Conservation (phyloP, 2,797 vertebrate species). For the Vipera latastei region DNA sequence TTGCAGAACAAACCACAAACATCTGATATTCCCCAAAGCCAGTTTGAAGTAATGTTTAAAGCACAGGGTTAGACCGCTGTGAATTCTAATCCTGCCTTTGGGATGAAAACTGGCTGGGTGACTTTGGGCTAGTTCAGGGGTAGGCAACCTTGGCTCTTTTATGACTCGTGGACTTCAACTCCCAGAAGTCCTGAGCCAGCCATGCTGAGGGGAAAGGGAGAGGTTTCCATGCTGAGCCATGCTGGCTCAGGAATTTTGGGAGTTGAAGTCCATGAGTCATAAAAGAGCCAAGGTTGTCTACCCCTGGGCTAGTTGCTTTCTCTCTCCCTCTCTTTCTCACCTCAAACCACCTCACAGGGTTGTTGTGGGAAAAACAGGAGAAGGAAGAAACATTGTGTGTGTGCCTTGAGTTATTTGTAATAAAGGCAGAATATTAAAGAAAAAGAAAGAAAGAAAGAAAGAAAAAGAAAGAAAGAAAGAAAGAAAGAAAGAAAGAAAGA, state of each 20-base stretch:
- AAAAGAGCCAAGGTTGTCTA: no score
- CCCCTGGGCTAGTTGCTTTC: background rate
- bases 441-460: no score
- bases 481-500: no score
- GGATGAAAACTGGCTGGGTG: background rate
- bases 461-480: no score
- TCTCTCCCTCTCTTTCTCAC: background rate
- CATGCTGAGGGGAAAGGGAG: no score
- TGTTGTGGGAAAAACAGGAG: background rate
- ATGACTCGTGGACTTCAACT: no score
- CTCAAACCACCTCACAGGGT: background rate
- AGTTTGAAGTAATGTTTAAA: background rate
- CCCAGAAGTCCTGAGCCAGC: no score
- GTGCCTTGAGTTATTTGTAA: background rate
- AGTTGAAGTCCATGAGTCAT: no score
- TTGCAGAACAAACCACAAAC: background rate
- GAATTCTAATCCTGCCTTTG: background rate
- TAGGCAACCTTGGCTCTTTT: no score
- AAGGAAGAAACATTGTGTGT: background rate
- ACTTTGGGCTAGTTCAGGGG: background rate
- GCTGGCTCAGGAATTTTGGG: no score
- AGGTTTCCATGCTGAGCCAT: no score
- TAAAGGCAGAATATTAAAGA: background rate
- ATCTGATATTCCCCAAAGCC: background rate
- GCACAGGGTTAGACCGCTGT: background rate